phyloP scores from a whole-genome alignment of 53 echinoderm and acorn worm genomes.

The Arbacia lixula region DNA sequence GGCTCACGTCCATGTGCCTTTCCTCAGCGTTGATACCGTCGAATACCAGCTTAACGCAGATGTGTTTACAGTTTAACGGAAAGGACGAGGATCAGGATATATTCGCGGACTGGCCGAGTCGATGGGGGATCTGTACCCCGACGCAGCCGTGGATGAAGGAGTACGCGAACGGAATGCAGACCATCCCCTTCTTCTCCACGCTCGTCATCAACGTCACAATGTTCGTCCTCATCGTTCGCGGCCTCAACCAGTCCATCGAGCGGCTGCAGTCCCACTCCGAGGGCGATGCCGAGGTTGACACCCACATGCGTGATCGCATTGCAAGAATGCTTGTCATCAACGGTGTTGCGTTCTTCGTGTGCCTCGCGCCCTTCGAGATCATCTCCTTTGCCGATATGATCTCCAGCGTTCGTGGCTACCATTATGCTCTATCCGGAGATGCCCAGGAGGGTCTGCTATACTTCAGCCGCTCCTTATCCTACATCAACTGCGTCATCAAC shows the following conservation, averaged over 20 bases:
- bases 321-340: slow-evolving; percentile 85
- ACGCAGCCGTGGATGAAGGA: slow-evolving; percentile 20
- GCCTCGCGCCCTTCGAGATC: slow-evolving; percentile 76
- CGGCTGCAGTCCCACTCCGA: slow-evolving; percentile 58
- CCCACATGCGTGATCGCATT: slow-evolving; percentile 78
- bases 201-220: slow-evolving; percentile 62
- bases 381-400: slow-evolving; percentile 66
- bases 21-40: slow-evolving; percentile 56
- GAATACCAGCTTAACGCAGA: slow-evolving; percentile 33
- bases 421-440: slow-evolving; percentile 24
- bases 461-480: slow-evolving; percentile 47
- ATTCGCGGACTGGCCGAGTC: slow-evolving; percentile 32
- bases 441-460: slow-evolving; percentile 29
- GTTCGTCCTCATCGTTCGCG: slow-evolving; percentile 62
- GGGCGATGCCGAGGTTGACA: slow-evolving; percentile 57
- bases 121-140: slow-evolving; percentile 39
- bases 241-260: slow-evolving; percentile 62
- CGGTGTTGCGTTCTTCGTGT: slow-evolving; percentile 78
- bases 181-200: slow-evolving; percentile 70
- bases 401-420: slow-evolving; percentile 18
- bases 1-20: slow-evolving; percentile 58
- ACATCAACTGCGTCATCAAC: slow-evolving; percentile 52
- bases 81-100: background rate
- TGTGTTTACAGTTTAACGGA: slow-evolving; percentile 44
- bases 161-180: slow-evolving; percentile 65